Evolutionary conservation across 2,888 invertebrate genomes (phyloP).

Genomic region (Actias luna): DNA sequence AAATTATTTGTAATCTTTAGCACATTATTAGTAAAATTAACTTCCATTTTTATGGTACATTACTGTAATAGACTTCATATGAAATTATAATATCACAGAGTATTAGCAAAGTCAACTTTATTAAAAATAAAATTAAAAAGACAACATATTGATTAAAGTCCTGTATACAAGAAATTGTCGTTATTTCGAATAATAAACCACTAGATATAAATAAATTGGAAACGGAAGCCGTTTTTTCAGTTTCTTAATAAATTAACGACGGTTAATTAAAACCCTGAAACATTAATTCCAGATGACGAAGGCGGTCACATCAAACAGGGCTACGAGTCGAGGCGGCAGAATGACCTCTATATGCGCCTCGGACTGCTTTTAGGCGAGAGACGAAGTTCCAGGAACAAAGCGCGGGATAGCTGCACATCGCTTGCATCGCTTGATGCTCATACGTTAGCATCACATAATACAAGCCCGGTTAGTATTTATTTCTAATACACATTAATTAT

Average conservation of each 20-base stretch:
- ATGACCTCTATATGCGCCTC: conserved; percentile 91
- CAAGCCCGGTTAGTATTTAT: conserved; percentile 84
- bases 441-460: conserved; percentile 89
- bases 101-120: neutral
- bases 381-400: conserved; percentile 75
- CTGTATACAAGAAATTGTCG: neutral
- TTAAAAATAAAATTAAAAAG: neutral
- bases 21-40: too few relatives aligned
- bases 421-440: conserved; percentile 84
- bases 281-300: conserved; percentile 84
- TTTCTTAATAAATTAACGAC: neutral
- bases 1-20: too few relatives aligned
- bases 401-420: conserved; percentile 75
- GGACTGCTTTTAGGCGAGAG: conserved; percentile 90
- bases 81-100: neutral
- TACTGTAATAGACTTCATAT: neutral
- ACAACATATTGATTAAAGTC: neutral
- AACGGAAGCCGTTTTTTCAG: neutral
- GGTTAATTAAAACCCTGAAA: conserved; percentile 4
- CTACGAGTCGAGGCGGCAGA: conserved; percentile 79
- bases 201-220: neutral
- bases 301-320: conserved; percentile 85
- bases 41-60: too few relatives aligned
- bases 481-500: neutral
- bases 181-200: neutral